Percentiles rank a stretch among this genome's conserved stretches.
Conservation (phyloP, 2,888 invertebrate genomes). For the Tenthredo amoena region DNA sequence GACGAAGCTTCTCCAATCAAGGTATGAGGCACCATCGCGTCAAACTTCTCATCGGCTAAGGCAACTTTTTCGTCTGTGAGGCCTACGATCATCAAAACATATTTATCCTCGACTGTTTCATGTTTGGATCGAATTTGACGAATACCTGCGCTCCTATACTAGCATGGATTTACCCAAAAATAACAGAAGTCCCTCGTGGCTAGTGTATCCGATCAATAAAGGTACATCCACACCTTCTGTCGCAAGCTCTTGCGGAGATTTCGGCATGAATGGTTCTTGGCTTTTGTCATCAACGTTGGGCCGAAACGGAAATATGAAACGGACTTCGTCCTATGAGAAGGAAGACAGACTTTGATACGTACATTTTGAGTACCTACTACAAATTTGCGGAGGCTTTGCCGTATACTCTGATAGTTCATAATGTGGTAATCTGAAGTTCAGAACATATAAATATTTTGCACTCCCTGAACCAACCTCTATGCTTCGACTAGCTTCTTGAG, state of each 20-base stretch:
- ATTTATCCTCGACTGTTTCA: neutral
- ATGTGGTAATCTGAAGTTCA: neutral
- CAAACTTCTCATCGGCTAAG: conserved; percentile 69
- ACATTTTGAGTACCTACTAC: neutral
- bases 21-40: conserved; percentile 74
- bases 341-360: neutral
- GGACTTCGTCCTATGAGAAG: conserved; percentile 48
- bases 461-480: conserved; percentile 48
- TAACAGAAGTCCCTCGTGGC: conserved; percentile 79
- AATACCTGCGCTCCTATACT: neutral
- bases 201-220: conserved; percentile 78
- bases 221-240: conserved; percentile 77
- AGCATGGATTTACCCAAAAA: conserved; percentile 58
- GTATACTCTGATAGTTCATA: neutral
- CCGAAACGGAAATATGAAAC: conserved; percentile 42
- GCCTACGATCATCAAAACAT: neutral
- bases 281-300: conserved; percentile 60
- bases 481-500: conserved; percentile 61
- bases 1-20: conserved; percentile 69
- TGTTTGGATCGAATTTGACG: neutral
- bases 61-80: conserved; percentile 44
- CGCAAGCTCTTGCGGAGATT: conserved; percentile 70
- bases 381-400: neutral
- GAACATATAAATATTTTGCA: neutral
- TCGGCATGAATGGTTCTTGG: conserved; percentile 63